Evolutionary conservation across 2,797 vertebrate genomes (phyloP), one percentile per base, ranked within the genome.

Genomic region (Onychomys torridus): DNA sequence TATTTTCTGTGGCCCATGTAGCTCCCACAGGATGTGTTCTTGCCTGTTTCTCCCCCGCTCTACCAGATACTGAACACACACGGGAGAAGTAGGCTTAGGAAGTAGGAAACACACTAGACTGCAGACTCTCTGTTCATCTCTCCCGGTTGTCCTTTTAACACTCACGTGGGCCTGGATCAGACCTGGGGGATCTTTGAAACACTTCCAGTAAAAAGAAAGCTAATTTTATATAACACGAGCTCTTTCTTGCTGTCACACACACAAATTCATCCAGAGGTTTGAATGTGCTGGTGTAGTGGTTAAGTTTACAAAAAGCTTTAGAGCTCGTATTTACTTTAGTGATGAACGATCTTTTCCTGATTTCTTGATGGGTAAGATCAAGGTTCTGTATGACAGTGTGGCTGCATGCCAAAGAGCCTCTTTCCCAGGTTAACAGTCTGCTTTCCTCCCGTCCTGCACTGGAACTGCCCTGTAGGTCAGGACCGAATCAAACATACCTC

Each of bases 1-100:
- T 97, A 96, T 96, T 96, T 96, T 97, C 93, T 92, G 61, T 91
- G 94, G 81, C 69, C 86, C 75, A 46, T 91, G 81, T 81, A 92
- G 93, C 76, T 96, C 69, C 86, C 92, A 55, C 78, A 93, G 93
- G 94, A 95, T 94, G 94, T 96, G 96, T 88, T 78, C 89, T 91
- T 96, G 90, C 95, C 52, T 94, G 94, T 59, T 94, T 69, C 83
- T 29, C 49, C 34, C 4, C 5, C 5, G 63, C 43, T 91, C 29
- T 19, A 63, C 27, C 6, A 69, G 88, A 95, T 69, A 61, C 23
- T 82, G 52, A 95, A 40, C 67, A 57, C 59, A 19, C 1, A 14
- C 11, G 90, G 86, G 84, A 91, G 86, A 85, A 14, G 29, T 55
- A 93, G 63, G 86, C 78, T 46, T 73, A 89, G 37, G 73, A 55